phyloP scores from a whole-genome alignment of 2,113 vertebrate species.

The Piprites chloris region DNA sequence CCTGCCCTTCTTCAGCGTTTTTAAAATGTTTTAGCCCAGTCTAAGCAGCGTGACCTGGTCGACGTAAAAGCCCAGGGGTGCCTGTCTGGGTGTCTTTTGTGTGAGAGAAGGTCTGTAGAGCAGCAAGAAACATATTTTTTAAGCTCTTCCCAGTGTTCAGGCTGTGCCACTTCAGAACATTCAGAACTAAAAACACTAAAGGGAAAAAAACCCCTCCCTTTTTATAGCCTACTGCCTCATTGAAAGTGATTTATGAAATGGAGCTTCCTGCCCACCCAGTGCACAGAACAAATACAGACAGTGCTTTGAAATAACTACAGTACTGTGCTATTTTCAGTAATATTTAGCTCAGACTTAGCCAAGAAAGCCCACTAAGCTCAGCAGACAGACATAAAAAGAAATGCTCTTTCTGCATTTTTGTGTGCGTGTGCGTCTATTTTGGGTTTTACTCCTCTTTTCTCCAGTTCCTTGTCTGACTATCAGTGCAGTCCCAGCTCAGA shows the following conservation, averaged over 20 bases:
- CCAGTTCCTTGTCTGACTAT: background rate
- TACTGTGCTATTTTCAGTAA: conserved; percentile 52
- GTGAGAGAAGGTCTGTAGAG: background rate
- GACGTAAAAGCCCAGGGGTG: fast-evolving
- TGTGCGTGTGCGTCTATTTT: conserved; percentile 17
- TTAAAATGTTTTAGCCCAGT: background rate
- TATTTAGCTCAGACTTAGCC: conserved; percentile 58
- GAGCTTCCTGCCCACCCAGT: conserved; percentile 67
- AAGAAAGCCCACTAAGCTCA: conserved; percentile 49
- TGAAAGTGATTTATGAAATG: conserved; percentile 67
- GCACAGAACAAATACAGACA: conserved; percentile 58
- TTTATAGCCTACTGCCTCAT: conserved; percentile 61
- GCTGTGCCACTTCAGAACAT: conserved; percentile 36
- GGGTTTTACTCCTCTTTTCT: conserved; percentile 22
- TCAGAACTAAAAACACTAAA: conserved; percentile 49
- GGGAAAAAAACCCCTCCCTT: conserved; percentile 39
- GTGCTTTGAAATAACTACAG: conserved; percentile 60
- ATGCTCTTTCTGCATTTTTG: conserved; percentile 26
- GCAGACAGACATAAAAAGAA: conserved; percentile 65
- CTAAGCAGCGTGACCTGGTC: background rate
- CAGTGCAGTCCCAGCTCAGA: background rate
- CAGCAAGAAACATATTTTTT: background rate
- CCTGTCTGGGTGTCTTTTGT: background rate
- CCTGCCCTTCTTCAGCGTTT: background rate
- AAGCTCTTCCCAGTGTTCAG: conserved; percentile 16